Base-by-base conservation (phyloP, 2,113 vertebrate species). In the Melanerpes formicivorus region DNA sequence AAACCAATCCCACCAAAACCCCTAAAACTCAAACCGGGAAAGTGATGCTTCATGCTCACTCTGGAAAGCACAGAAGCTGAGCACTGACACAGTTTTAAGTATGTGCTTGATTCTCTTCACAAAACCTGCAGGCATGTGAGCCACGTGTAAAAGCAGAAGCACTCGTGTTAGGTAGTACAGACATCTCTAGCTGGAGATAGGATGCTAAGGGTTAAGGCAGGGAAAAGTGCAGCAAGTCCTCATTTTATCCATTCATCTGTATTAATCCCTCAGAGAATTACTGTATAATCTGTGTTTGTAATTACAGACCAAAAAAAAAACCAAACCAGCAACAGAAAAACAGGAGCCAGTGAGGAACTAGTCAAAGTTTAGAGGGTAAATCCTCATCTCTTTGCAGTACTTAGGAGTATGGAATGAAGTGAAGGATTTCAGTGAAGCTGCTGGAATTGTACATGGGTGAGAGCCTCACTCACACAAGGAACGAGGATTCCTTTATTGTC, bases 401-500 rank as follows among this genome's bases (percentile, higher is more conserved):
- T 65, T 63, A 0, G 21, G 56, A 58, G 27, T 3, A 10, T n/a
- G 77, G 64, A 74, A 67, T 30, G 34, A 87, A 40, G 8, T 54
- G 62, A 50, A n/a, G 37, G 78, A 48, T 73, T 88, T 84, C 37
- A 19, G 34, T 16, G 75, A 78, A 90, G 81, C 60, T 78, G 59
- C 72, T 72, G 65, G 50, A 67, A 70, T 52, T 9, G 27, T 37
- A 18, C 0, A 1, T 71, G 44, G 58, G 17, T 83, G 62, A 34
- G 32, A 90, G 66, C 34, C 69, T 30, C 15, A 32, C n/a, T 52
- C 69, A 60, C 60, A 14, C 72, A 78, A n/a, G 18, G 76, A 92
- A 46, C 1, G 22, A 78, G 60, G 71, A 92, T 93, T 95, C 80
- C 67, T 96, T 94, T 79, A 92, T 55, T 25, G 44, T 62, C 93